Percentiles rank a stretch among this genome's conserved stretches.
These are phyloP conservation scores for Caiman crocodilus DNA, from an alignment of 2,797 vertebrate genomes.

Conservation along the genomic window DNA sequence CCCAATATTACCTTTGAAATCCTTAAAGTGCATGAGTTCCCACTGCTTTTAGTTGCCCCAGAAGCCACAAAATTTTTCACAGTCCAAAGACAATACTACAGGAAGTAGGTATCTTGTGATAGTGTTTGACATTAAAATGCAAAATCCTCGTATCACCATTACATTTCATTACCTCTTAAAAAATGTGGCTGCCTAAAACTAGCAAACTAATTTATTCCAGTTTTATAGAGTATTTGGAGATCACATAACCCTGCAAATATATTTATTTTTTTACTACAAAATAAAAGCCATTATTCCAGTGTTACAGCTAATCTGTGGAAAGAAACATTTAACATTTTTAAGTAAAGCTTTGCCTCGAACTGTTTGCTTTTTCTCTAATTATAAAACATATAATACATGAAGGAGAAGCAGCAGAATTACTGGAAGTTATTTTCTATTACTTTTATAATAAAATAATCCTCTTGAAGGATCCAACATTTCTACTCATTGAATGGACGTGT, in stretches of 20 bases:
- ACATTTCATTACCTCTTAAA: not conserved
- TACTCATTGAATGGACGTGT: not conserved
- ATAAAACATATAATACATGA: too few relatives aligned
- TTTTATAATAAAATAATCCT: not conserved
- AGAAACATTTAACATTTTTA: not conserved
- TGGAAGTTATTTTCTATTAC: not conserved
- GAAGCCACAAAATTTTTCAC: not conserved
- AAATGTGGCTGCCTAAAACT: not conserved
- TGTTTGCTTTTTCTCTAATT: not conserved
- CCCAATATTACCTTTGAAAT: not conserved
- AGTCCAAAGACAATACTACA: not conserved
- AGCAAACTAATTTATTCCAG: not conserved
- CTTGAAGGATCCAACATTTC: not conserved
- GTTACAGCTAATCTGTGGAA: not conserved
- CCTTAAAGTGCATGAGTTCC: not conserved
- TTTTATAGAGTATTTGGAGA: not conserved
- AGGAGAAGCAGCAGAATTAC: not conserved
- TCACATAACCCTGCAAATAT: not conserved
- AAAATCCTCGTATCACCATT: not conserved
- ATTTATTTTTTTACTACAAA: not conserved
- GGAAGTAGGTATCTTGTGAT: accelerated
- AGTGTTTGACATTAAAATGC: not conserved
- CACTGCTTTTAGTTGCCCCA: not conserved
- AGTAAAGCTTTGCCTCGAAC: not conserved
- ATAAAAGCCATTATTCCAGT: not conserved